A percentile compares a stretch with the other conserved stretches of the same genome.
phyloP scores from a whole-genome alignment of 2,888 invertebrate genomes.

The Meghimatium bilineatum region DNA sequence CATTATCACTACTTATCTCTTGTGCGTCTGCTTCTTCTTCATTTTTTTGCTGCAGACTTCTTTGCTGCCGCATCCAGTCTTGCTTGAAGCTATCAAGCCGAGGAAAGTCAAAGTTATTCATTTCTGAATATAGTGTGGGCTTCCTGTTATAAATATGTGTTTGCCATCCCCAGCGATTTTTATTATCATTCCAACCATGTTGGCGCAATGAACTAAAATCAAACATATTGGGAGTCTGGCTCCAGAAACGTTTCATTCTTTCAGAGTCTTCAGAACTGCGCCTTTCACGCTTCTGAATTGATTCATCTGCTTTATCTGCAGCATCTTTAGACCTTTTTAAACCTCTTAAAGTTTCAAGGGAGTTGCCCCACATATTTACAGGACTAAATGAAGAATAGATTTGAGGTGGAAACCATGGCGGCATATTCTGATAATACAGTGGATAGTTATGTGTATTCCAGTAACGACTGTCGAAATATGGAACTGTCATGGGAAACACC shows the following conservation, averaged over 20 bases:
- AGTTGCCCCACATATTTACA: background rate
- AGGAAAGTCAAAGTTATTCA: background rate
- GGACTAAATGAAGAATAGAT: no score
- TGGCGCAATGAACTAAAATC: background rate
- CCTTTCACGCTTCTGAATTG: background rate
- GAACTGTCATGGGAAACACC: background rate
- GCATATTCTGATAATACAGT: background rate
- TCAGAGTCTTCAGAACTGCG: background rate
- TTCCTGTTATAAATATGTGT: background rate
- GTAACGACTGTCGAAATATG: background rate
- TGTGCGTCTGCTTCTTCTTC: background rate
- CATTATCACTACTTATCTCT: background rate
- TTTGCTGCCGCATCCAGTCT: background rate
- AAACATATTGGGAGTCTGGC: background rate
- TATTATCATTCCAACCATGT: background rate
- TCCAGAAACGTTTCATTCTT: slow-evolving; percentile 22
- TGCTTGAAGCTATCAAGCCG: background rate
- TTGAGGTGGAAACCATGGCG: background rate
- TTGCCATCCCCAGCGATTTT: background rate
- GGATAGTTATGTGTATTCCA: background rate
- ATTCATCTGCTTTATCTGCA: background rate
- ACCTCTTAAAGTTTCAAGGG: background rate
- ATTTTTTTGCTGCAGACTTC: background rate
- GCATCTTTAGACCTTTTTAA: background rate
- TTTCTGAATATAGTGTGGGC: background rate